Conservation (phyloP, 2,113 vertebrate genomes). For the Galbula dea region DNA sequence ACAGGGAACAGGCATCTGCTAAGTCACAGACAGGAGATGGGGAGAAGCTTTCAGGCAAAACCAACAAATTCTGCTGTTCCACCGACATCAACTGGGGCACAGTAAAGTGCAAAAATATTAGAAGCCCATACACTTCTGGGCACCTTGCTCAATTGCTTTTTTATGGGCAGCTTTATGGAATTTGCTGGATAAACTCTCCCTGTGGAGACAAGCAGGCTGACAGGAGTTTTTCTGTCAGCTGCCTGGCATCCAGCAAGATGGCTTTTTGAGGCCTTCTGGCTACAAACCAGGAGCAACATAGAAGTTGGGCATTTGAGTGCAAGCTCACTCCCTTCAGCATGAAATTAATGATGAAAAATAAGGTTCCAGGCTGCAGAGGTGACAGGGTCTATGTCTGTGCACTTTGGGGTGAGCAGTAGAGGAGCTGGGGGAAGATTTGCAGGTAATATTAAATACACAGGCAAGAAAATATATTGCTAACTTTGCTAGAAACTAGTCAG, state of each 20-base stretch:
- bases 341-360: background rate
- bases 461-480: background rate
- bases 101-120: background rate
- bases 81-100: rapidly evolving
- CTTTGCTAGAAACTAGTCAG: background rate
- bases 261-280: background rate
- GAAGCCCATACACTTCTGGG: background rate
- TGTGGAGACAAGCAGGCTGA: background rate
- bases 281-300: background rate
- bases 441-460: background rate
- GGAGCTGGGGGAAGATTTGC: background rate
- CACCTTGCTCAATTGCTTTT: background rate
- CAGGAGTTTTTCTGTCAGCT: background rate
- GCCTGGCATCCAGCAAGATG: background rate
- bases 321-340: background rate
- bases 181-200: background rate
- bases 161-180: background rate
- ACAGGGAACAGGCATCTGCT: background rate
- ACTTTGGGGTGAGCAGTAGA: background rate
- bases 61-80: background rate
- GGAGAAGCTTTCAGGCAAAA: background rate
- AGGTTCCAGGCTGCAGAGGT: background rate
- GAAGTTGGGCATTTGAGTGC: background rate
- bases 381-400: background rate
- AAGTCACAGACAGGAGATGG: background rate